phyloP scores from a whole-genome alignment of 2,113 vertebrate genomes.

The Carlito syrichta region DNA sequence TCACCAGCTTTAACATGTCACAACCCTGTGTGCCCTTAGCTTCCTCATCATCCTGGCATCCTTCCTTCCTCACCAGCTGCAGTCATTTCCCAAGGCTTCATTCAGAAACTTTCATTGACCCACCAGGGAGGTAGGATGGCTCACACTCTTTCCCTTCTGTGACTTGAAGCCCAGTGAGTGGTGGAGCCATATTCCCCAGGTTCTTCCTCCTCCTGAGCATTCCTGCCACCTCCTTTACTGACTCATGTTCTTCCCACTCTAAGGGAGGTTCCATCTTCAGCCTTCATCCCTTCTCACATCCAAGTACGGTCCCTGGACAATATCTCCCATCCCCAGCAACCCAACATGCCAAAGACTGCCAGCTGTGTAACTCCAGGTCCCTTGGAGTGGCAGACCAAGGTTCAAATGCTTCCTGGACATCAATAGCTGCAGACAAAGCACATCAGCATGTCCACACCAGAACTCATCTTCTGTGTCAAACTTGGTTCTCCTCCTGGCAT shows the following conservation, averaged over 20 bases:
- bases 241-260: background rate
- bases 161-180: background rate
- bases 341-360: too few relatives aligned
- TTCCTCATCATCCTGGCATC: background rate
- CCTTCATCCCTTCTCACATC: background rate
- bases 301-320: background rate
- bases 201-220: background rate
- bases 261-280: background rate
- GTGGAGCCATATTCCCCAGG: fast-evolving
- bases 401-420: background rate
- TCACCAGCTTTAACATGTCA: too few relatives aligned
- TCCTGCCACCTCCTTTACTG: background rate
- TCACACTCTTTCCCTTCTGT: background rate
- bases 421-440: background rate
- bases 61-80: background rate
- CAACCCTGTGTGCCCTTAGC: background rate
- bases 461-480: background rate
- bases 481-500: background rate
- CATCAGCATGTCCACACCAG: background rate
- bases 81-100: background rate
- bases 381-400: background rate
- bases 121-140: background rate
- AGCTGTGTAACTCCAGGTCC: background rate
- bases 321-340: background rate
- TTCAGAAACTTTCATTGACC: background rate